Evolutionary conservation across 2,888 invertebrate genomes (phyloP).

Genomic region (Agrypnus murinus): DNA sequence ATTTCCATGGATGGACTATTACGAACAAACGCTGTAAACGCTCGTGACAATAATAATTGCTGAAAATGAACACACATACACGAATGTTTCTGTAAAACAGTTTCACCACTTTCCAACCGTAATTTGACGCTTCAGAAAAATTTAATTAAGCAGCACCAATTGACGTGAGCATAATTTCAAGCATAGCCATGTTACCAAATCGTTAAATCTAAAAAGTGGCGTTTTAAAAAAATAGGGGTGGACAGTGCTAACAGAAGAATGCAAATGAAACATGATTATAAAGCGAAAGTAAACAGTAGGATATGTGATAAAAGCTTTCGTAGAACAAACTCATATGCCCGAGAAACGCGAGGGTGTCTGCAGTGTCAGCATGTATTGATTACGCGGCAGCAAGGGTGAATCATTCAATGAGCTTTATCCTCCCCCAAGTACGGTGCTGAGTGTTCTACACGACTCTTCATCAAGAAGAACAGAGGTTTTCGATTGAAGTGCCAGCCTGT

Average conservation of each 20-base stretch:
- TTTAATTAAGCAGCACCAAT: too few species aligned
- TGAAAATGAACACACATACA: too few species aligned
- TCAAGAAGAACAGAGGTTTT: slow-evolving; percentile 33
- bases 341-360: slow-evolving; percentile 38
- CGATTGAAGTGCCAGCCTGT: slow-evolving; percentile 24
- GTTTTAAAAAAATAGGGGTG: background rate
- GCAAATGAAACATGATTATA: background rate
- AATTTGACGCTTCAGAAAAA: too few species aligned
- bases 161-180: too few species aligned
- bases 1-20: too few species aligned
- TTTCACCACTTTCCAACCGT: too few species aligned
- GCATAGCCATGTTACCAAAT: too few species aligned
- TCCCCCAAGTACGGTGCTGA: slow-evolving; percentile 40
- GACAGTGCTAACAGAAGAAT: slow-evolving; percentile 2
- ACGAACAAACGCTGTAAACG: too few species aligned
- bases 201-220: too few species aligned
- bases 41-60: too few species aligned
- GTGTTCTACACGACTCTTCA: slow-evolving; percentile 42
- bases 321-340: slow-evolving; percentile 21
- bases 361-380: slow-evolving; percentile 51
- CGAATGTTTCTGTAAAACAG: too few species aligned
- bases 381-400: slow-evolving; percentile 45
- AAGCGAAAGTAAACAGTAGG: slow-evolving; percentile 12
- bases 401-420: slow-evolving; percentile 49
- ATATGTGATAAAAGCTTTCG: slow-evolving; percentile 15